phyloP scores from a whole-genome alignment of 1,140 invertebrate genomes.

The Drosophila melanica region DNA sequence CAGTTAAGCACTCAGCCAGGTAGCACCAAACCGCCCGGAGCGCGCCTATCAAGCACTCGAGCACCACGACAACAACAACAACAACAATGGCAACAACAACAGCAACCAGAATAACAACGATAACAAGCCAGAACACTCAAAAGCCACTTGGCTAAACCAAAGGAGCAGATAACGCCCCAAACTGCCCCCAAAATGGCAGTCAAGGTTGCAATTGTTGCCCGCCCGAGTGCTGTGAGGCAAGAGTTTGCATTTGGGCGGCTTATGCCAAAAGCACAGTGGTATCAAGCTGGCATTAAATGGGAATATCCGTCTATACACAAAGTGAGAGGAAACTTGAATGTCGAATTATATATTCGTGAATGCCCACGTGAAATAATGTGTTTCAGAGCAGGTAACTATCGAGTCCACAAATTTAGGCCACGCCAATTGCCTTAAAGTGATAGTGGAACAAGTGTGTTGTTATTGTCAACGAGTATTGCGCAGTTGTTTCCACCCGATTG shows the following conservation, averaged over 20 bases:
- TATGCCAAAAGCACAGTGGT: conserved; percentile 26
- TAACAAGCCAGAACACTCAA: conserved; percentile 50
- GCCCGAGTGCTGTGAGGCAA: conserved; percentile 10
- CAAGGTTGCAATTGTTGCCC: conserved; percentile 74
- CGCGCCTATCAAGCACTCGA: conserved; percentile 57
- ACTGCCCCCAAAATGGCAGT: conserved; percentile 56
- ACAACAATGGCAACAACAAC: conserved; percentile 39
- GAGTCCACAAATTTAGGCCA: no score
- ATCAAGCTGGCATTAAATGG: background rate
- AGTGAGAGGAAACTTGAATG: no score
- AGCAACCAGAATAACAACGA: conserved; percentile 10
- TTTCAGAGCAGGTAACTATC: no score
- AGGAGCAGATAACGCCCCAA: conserved; percentile 16
- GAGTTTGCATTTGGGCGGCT: conserved; percentile 28
- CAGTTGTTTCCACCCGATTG: no score
- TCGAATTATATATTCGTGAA: no score
- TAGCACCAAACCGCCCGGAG: background rate
- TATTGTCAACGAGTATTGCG: no score
- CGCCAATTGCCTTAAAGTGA: no score
- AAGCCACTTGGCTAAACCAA: conserved; percentile 66
- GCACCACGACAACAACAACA: conserved; percentile 55
- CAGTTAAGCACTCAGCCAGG: conserved; percentile 21
- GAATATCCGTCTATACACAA: background rate
- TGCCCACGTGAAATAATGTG: no score
- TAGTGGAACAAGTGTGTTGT: no score